Evolutionary conservation across 1,140 invertebrate genomes (phyloP).

Genomic region (Mamestra configurata): DNA sequence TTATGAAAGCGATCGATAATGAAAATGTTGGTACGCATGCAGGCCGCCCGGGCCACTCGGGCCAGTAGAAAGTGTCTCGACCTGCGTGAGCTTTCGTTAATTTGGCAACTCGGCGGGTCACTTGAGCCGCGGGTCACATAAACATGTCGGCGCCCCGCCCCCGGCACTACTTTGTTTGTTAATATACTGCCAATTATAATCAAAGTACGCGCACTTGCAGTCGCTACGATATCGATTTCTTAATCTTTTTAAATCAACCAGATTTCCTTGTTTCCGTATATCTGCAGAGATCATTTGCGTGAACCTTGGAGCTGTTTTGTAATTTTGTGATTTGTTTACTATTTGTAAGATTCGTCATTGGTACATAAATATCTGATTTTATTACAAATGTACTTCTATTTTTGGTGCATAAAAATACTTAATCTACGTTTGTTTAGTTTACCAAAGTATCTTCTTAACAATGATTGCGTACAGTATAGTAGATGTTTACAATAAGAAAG

Average conservation of each 20-base stretch:
- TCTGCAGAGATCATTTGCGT: slow-evolving; percentile 63
- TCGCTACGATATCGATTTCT: slow-evolving; percentile 80
- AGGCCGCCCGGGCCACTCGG: slow-evolving; percentile 56
- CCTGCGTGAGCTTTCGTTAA: slow-evolving; percentile 80
- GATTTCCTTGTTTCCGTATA: slow-evolving; percentile 64
- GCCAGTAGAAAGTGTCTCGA: slow-evolving; percentile 85
- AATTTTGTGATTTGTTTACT: slow-evolving; percentile 52
- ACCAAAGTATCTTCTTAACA: not conserved
- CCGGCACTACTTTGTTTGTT: slow-evolving; percentile 83
- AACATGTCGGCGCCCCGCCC: slow-evolving; percentile 82
- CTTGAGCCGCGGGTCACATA: slow-evolving; percentile 74
- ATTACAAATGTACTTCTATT: slow-evolving; percentile 12
- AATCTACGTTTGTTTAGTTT: not conserved
- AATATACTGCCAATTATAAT: slow-evolving; percentile 88
- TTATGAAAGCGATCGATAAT: slow-evolving; percentile 86
- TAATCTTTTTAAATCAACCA: slow-evolving; percentile 71
- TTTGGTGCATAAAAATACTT: slow-evolving; percentile 10
- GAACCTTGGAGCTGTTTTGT: slow-evolving; percentile 51
- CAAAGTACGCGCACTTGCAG: slow-evolving; percentile 72
- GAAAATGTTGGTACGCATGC: slow-evolving; percentile 79
- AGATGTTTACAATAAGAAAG: slow-evolving; percentile 59
- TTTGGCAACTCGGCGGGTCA: slow-evolving; percentile 78
- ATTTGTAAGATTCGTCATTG: slow-evolving; percentile 6
- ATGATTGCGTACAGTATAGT: slow-evolving; percentile 30
- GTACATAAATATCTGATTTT: slow-evolving; percentile 9